phyloP scores from a whole-genome alignment of 2,113 vertebrate species.

The Pagrus major region DNA sequence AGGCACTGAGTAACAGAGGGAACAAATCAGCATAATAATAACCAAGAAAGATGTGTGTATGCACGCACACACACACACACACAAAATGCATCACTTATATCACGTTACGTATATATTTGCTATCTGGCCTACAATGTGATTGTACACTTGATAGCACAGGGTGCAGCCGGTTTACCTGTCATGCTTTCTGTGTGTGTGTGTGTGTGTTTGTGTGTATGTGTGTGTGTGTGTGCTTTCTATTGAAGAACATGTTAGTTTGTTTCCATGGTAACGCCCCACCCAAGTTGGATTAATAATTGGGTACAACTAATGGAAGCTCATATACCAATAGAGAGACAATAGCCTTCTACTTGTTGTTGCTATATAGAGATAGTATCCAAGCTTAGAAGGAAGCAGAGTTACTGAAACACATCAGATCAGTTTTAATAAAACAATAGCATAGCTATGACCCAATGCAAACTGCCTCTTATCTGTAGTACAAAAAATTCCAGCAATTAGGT shows the following conservation, averaged over 20 bases:
- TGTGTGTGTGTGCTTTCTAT: too few species aligned
- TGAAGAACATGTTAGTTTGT: neutral
- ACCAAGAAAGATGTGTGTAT: neutral
- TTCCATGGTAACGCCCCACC: constrained; percentile 25
- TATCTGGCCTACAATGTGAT: neutral
- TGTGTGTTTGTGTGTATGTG: too few species aligned
- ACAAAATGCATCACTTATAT: neutral
- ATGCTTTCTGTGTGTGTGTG: neutral
- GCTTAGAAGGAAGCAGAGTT: neutral
- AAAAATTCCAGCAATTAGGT: neutral
- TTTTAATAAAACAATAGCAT: neutral
- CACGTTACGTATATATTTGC: too few species aligned
- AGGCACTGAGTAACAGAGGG: neutral
- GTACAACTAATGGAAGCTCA: neutral
- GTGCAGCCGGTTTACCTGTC: constrained; percentile 31
- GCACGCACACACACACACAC: neutral
- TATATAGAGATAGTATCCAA: neutral
- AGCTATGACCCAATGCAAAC: neutral
- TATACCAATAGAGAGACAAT: neutral
- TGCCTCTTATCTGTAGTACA: neutral
- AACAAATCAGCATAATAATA: neutral
- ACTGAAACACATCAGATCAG: neutral
- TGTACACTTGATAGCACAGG: constrained; percentile 23
- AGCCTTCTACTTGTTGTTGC: neutral
- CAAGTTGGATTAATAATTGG: neutral